These are phyloP conservation scores for Brotula barbata DNA, from an alignment of 2,797 vertebrate genomes.

Conservation along the genomic window DNA sequence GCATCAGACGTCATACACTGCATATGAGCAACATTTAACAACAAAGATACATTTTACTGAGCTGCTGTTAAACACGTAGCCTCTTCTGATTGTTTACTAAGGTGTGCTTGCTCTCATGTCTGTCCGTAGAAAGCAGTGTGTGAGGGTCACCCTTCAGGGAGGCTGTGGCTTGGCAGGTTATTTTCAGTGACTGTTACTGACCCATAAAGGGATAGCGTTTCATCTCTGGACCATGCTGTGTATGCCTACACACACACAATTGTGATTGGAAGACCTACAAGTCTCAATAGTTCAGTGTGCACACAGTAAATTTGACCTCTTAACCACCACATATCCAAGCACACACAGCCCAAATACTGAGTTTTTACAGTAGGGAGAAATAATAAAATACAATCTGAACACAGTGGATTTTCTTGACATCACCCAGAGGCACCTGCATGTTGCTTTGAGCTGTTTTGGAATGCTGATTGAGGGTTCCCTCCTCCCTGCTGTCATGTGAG, in stretches of 20 bases:
- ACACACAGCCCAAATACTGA: neutral
- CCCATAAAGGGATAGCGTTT: slow-evolving; percentile 53
- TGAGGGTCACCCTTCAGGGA: slow-evolving; percentile 67
- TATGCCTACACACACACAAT: slow-evolving; percentile 5
- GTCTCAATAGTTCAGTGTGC: neutral
- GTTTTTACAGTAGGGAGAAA: neutral
- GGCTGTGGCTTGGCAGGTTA: slow-evolving; percentile 51
- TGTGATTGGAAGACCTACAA: slow-evolving; percentile 5
- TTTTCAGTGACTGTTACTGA: slow-evolving; percentile 70
- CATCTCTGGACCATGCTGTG: slow-evolving; percentile 29
- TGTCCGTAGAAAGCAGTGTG: slow-evolving; percentile 66
- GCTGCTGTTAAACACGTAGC: slow-evolving; percentile 49
- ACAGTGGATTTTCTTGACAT: neutral
- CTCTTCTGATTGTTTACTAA: slow-evolving; percentile 44
- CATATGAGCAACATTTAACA: slow-evolving; percentile 28
- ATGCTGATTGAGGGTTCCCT: slow-evolving; percentile 12
- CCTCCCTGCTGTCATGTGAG: slow-evolving; percentile 19
- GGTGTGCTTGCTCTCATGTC: slow-evolving; percentile 53
- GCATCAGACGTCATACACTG: slow-evolving; percentile 32
- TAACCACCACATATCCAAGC: neutral
- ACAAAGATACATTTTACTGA: slow-evolving; percentile 40
- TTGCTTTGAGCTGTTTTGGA: neutral
- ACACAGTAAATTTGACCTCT: neutral
- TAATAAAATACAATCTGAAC: neutral
- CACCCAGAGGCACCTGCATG: neutral